These are phyloP conservation scores for Tribolium castaneum DNA, from an alignment of 1,140 invertebrate species.

Conservation along the genomic window DNA sequence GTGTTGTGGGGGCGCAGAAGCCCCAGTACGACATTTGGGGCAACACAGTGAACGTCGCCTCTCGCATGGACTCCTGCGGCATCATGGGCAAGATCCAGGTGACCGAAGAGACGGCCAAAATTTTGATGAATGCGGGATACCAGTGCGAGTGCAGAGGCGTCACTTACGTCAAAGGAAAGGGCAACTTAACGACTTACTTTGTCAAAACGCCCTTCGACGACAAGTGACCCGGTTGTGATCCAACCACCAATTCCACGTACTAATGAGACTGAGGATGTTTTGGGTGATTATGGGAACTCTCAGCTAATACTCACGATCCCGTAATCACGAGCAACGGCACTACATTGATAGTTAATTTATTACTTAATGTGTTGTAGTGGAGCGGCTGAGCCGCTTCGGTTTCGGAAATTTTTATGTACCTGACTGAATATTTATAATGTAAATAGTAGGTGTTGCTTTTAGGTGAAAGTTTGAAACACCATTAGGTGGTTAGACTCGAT, in stretches of 20 bases:
- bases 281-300: background rate
- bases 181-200: conserved; percentile 91
- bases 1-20: conserved; percentile 95
- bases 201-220: conserved; percentile 75
- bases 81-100: conserved; percentile 86
- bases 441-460: conserved; percentile 20
- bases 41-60: conserved; percentile 96
- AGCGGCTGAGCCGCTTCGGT: background rate
- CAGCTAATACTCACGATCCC: background rate
- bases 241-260: background rate
- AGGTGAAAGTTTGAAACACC: conserved; percentile 8
- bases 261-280: background rate
- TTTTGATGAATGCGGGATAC: conserved; percentile 85
- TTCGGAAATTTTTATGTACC: conserved; percentile 20
- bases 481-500: background rate
- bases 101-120: conserved; percentile 90
- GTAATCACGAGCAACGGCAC: background rate
- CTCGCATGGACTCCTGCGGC: conserved; percentile 96
- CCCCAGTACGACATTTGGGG: conserved; percentile 99
- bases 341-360: background rate
- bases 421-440: conserved; percentile 35
- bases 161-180: conserved; percentile 95
- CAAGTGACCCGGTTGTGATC: conserved; percentile 44
- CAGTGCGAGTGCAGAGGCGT: conserved; percentile 87
- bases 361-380: background rate